These are phyloP conservation scores for Microctonus aethiopoides DNA, from an alignment of 2,888 invertebrate genomes.

Conservation along the genomic window DNA sequence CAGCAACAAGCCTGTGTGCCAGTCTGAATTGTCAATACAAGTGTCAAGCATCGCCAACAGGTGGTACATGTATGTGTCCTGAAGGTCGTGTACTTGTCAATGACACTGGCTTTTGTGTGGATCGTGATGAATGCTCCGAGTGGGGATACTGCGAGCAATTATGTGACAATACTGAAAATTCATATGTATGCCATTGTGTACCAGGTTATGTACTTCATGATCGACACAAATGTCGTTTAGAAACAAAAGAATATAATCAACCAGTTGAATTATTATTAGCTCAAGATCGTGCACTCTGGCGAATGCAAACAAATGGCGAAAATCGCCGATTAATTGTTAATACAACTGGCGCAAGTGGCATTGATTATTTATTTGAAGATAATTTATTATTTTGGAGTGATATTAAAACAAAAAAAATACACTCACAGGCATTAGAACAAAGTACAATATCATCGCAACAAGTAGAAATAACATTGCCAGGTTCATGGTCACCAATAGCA, in stretches of 20 bases:
- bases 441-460: conserved; percentile 44
- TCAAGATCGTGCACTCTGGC: conserved; percentile 78
- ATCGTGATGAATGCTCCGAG: conserved; percentile 91
- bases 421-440: conserved; percentile 64
- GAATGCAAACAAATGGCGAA: conserved; percentile 77
- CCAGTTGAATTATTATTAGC: conserved; percentile 76
- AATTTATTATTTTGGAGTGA: conserved; percentile 92
- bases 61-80: conserved; percentile 91
- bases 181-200: conserved; percentile 86
- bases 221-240: conserved; percentile 74
- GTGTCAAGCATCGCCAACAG: conserved; percentile 89
- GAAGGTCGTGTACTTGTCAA: conserved; percentile 85
- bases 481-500: conserved; percentile 90
- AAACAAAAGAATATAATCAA: conserved; percentile 66
- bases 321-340: conserved; percentile 77
- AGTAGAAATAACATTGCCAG: conserved; percentile 79
- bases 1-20: conserved; percentile 85
- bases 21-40: conserved; percentile 89
- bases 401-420: conserved; percentile 84
- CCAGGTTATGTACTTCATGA: conserved; percentile 79
- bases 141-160: conserved; percentile 97
- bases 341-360: conserved; percentile 85
- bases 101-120: conserved; percentile 88
- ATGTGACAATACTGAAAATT: conserved; percentile 88
- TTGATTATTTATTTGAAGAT: conserved; percentile 84